phyloP scores from a whole-genome alignment of 1,140 invertebrate species.

The Macrobrachium rosenbergii region DNA sequence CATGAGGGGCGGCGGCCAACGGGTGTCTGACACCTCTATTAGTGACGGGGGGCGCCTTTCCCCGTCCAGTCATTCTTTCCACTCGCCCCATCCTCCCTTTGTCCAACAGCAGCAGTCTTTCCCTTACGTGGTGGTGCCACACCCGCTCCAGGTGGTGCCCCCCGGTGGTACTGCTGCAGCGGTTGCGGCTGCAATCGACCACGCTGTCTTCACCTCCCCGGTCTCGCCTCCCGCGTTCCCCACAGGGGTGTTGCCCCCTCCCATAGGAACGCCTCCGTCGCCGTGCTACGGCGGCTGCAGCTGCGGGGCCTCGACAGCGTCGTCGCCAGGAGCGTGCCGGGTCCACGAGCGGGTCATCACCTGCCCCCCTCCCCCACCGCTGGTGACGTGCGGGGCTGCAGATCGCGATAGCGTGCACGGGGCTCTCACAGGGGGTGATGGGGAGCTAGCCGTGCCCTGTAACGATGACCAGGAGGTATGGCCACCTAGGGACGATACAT shows the following conservation, averaged over 20 bases:
- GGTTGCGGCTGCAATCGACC: constrained; percentile 25
- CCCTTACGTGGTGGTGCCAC: constrained; percentile 50
- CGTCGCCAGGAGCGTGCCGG: constrained; percentile 58
- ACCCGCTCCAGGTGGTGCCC: constrained; percentile 14
- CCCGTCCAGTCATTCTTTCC: constrained; percentile 32
- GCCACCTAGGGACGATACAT: constrained; percentile 74
- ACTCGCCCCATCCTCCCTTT: not conserved
- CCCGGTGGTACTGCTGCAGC: constrained; percentile 27
- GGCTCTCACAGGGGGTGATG: constrained; percentile 72
- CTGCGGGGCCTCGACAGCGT: constrained; percentile 58
- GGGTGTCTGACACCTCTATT: constrained; percentile 42
- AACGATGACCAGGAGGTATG: constrained; percentile 70
- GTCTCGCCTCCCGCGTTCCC: constrained; percentile 54
- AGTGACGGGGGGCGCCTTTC: constrained; percentile 55
- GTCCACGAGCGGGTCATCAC: constrained; percentile 60
- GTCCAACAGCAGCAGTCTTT: not conserved
- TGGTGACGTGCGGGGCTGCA: constrained; percentile 56
- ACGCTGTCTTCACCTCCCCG: constrained; percentile 47
- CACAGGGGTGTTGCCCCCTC: constrained; percentile 68
- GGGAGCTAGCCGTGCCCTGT: constrained; percentile 66
- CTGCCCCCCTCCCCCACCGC: constrained; percentile 57
- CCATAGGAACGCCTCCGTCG: constrained; percentile 68
- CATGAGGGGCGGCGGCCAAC: constrained; percentile 59
- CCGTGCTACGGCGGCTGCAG: constrained; percentile 54
- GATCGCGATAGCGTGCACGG: constrained; percentile 60